Conservation (phyloP, 1,140 invertebrate genomes). For the Druon quercuslanigerum region DNA sequence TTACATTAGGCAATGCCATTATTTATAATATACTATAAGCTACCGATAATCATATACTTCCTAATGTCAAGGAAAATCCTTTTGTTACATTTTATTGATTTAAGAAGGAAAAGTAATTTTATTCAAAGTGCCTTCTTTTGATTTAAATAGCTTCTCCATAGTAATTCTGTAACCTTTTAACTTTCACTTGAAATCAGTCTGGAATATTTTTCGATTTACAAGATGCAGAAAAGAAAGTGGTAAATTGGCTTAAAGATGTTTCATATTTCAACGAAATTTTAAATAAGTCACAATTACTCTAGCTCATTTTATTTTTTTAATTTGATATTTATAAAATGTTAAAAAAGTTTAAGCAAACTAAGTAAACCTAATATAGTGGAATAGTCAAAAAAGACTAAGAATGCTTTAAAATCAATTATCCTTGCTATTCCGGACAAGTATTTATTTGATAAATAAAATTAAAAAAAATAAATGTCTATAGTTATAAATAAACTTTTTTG, state of each 20-base stretch:
- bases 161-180: neutral
- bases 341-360: too few species aligned
- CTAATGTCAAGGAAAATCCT: neutral
- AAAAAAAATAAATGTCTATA: too few species aligned
- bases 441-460: too few species aligned
- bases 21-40: too few species aligned
- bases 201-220: constrained; percentile 4
- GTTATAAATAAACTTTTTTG: too few species aligned
- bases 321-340: neutral
- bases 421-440: too few species aligned
- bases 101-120: constrained; percentile 16
- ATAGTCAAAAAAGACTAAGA: too few species aligned
- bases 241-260: constrained; percentile 1
- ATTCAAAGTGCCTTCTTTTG: neutral
- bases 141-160: neutral
- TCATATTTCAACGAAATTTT: neutral
- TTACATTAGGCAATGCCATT: too few species aligned
- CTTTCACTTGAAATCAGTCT: constrained; percentile 21
- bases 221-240: constrained; percentile 22
- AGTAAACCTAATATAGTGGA: too few species aligned
- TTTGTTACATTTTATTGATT: constrained; percentile 1
- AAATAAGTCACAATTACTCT: neutral
- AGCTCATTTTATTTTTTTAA: neutral
- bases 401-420: too few species aligned
- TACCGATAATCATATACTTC: neutral